Evolutionary conservation across 2,797 vertebrate species (phyloP).

Genomic region (Sphenodon punctatus): DNA sequence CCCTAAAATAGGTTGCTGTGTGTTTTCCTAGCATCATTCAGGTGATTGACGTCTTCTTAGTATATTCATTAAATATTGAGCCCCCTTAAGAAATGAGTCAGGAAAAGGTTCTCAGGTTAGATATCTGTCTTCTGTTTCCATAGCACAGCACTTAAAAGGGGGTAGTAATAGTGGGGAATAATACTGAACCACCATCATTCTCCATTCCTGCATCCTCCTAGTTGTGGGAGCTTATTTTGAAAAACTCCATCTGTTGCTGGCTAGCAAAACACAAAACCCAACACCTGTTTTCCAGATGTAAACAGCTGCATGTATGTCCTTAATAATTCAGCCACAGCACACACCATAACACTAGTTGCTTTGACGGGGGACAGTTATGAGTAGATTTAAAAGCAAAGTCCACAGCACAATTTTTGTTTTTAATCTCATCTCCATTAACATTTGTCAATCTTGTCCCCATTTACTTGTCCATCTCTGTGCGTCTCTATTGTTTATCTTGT

Average conservation of each 20-base stretch:
- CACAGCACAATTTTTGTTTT: conserved; percentile 22
- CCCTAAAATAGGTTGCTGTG: too few relatives aligned
- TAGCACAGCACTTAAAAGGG: neutral
- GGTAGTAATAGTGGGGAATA: neutral
- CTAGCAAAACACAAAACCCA: neutral
- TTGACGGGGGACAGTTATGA: neutral
- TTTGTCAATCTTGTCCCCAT: too few relatives aligned
- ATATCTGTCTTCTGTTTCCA: neutral
- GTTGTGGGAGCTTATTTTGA: neutral
- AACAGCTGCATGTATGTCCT: conserved; percentile 21
- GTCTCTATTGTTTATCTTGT: too few relatives aligned
- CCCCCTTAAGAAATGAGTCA: neutral
- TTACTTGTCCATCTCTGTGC: too few relatives aligned
- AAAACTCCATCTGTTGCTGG: neutral
- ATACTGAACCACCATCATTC: neutral
- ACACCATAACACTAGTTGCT: neutral
- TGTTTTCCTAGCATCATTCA: too few relatives aligned
- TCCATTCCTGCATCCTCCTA: neutral
- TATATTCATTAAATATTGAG: neutral
- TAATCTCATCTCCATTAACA: conserved; percentile 39
- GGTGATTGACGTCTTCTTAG: too few relatives aligned
- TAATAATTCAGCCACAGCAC: conserved; percentile 5
- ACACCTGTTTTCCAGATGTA: conserved; percentile 46
- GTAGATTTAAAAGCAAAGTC: neutral
- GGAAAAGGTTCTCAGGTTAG: neutral